A percentile compares a stretch with the other conserved stretches of the same genome.
These are phyloP conservation scores for Tragelaphus buxtoni DNA, from an alignment of 2,113 vertebrate genomes.

Conservation along the genomic window DNA sequence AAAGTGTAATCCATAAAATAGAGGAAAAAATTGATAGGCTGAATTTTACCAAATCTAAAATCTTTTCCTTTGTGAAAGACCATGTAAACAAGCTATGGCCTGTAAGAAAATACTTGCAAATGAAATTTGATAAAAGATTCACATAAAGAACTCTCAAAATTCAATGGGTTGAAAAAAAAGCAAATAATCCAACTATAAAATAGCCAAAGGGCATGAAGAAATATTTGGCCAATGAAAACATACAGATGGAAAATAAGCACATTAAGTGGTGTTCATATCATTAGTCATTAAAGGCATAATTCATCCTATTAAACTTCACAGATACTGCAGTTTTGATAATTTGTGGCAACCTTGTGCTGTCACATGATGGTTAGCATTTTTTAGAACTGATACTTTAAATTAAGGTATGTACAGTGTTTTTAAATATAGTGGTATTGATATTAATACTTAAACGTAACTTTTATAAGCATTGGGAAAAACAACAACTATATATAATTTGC, in stretches of 20 bases:
- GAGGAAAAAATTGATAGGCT: background rate
- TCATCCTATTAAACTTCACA: background rate
- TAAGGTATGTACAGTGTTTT: background rate
- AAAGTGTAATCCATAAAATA: background rate
- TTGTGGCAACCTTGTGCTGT: background rate
- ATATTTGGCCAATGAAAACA: background rate
- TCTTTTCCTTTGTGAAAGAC: background rate
- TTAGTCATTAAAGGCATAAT: background rate
- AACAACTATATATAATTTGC: background rate
- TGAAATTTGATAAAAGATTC: background rate
- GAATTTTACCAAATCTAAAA: background rate
- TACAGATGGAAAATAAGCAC: background rate
- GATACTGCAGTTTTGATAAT: background rate
- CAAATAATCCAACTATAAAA: background rate
- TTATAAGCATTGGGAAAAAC: background rate
- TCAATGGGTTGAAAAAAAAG: background rate
- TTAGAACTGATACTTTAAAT: background rate
- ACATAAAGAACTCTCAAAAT: background rate
- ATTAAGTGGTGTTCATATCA: background rate
- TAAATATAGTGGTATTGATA: background rate
- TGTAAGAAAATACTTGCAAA: background rate
- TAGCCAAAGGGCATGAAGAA: background rate
- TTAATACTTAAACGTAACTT: background rate
- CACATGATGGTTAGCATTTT: background rate
- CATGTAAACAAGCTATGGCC: background rate